Base-by-base conservation (phyloP, 2,888 invertebrate genomes). In the Amphipyra tragopoginis region DNA sequence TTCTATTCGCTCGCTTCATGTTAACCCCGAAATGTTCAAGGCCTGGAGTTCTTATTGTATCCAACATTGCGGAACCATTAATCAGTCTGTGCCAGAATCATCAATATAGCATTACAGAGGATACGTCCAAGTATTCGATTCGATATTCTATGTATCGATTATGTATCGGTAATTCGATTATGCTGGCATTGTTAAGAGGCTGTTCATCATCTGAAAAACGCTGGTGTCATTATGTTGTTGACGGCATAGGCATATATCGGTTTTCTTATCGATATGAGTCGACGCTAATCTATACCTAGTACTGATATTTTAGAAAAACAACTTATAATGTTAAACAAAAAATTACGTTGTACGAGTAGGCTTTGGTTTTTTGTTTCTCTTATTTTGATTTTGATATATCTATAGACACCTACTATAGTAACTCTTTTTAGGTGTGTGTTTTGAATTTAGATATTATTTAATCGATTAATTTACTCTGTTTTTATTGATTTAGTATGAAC, bases 81-180 rank as follows among this genome's bases (percentile, higher is more conserved):
- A 94, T 94, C 94, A 94, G 94, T 93, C 94, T 94, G 90, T 89
- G 86, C 90, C 81, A 84, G 90, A 90, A 93, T 90, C 94, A 94
- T 93, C 94, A 94, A 94, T 94, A 94, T 91, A 93, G 84, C 90
- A 93, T 93, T 93, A 92, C 89, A 86, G 86, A 86, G 82, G 88
- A 91, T 90, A 90, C 90, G 93, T 91, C 93, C 92, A 89, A 92
- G 91, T 90, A 92, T 93, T 90, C 88, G 91, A 93, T 91, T 92
- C 89, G 87, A 92, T 91, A 90, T 87, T 86, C 86, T 87, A 85
- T 86, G 85, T 92, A 93, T 90, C 88, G 92, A 92, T 92, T 92
- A 90, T 90, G 88, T 91, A 91, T 90, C 85, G 86, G 86, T 93
- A 90, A 94, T 92, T 93, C 93, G 92, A 92, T 93, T 93, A 93